Evolutionary conservation across 1,140 invertebrate species (phyloP).

Genomic region (Euwallacea fornicatus): DNA sequence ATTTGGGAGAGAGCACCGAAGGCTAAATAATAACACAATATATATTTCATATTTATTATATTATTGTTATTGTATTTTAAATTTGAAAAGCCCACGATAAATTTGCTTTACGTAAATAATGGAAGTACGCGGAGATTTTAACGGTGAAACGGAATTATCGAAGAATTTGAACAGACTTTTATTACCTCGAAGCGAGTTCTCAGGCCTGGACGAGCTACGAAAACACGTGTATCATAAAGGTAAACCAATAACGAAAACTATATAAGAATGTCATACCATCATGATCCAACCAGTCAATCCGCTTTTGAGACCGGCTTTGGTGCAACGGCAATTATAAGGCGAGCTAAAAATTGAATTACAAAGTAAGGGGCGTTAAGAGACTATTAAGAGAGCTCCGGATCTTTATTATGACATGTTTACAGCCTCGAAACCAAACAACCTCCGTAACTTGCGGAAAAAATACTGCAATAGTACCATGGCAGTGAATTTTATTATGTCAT

Average conservation of each 20-base stretch:
- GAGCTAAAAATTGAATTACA: constrained; percentile 38
- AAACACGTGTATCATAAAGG: constrained; percentile 19
- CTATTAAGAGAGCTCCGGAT: constrained; percentile 37
- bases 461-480: too few relatives aligned
- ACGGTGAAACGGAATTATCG: not conserved
- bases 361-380: constrained; percentile 36
- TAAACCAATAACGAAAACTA: constrained; percentile 19
- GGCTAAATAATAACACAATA: not conserved
- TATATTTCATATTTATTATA: not conserved
- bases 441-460: constrained; percentile 3
- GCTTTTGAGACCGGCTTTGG: constrained; percentile 26
- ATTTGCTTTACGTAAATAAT: too few relatives aligned
- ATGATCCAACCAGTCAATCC: constrained; percentile 18
- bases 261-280: constrained; percentile 18
- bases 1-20: not conserved
- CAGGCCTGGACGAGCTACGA: constrained; percentile 8
- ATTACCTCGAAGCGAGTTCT: constrained; percentile 2
- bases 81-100: too few relatives aligned
- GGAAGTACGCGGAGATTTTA: too few relatives aligned
- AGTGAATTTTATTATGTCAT: too few relatives aligned
- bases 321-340: constrained; percentile 30
- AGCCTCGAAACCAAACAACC: constrained; percentile 26
- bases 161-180: not conserved
- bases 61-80: too few relatives aligned
- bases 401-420: constrained; percentile 41